These are phyloP conservation scores for Neodiprion virginianus DNA, from an alignment of 1,140 invertebrate species.

Conservation along the genomic window DNA sequence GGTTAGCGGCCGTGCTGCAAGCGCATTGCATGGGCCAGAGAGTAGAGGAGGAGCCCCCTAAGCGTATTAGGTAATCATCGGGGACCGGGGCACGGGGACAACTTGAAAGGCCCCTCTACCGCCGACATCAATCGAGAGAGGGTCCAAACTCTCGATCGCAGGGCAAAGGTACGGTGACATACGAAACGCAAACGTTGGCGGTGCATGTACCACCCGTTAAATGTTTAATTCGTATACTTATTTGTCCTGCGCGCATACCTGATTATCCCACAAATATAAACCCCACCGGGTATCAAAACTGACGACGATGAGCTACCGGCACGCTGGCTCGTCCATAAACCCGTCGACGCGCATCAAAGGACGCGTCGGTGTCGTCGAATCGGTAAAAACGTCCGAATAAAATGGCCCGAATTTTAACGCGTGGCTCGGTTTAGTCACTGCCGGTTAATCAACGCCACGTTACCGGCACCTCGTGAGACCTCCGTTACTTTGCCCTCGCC, in stretches of 20 bases:
- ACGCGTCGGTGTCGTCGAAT: not conserved
- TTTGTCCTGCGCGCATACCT: not conserved
- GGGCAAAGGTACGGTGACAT: too few relatives aligned
- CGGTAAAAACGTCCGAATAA: not conserved
- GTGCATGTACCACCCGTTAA: not conserved
- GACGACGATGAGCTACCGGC: not conserved
- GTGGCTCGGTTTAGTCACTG: not conserved
- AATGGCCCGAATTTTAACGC: not conserved
- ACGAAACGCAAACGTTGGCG: not conserved
- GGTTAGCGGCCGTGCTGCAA: not conserved
- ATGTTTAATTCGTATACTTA: not conserved
- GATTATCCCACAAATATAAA: too few relatives aligned
- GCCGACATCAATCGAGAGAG: conserved; percentile 1
- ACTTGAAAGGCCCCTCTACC: not conserved
- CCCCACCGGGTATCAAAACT: too few relatives aligned
- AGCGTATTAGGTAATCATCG: conserved; percentile 7
- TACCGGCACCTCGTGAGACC: not conserved
- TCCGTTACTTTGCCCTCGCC: not conserved
- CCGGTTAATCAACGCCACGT: not conserved
- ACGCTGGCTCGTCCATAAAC: not conserved
- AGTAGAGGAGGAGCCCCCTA: not conserved
- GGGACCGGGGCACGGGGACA: not conserved
- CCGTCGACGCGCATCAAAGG: conserved; percentile 1
- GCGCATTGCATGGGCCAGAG: not conserved
- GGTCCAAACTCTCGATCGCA: not conserved